phyloP scores from a whole-genome alignment of 2,888 invertebrate genomes.

The Andrena haemorrhoa region DNA sequence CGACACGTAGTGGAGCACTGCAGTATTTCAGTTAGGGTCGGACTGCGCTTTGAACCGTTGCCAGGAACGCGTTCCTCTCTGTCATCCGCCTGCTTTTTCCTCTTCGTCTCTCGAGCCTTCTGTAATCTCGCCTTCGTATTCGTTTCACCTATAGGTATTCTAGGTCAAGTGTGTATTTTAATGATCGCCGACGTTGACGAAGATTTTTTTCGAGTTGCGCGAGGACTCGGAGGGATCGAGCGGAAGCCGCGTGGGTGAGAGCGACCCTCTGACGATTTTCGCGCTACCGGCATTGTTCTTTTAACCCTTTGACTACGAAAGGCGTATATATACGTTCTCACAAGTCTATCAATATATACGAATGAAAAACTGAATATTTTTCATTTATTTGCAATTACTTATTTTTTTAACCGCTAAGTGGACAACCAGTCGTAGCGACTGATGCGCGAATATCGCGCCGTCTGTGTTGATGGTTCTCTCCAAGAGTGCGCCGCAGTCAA shows the following conservation, averaged over 20 bases:
- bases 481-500: too few species aligned
- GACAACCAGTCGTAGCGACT: too few species aligned
- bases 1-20: constrained; percentile 72
- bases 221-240: constrained; percentile 6
- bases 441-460: too few species aligned
- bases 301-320: too few species aligned
- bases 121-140: constrained; percentile 40
- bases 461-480: too few species aligned
- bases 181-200: constrained; percentile 59
- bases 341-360: too few species aligned
- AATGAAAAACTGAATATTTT: too few species aligned
- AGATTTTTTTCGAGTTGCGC: constrained; percentile 13
- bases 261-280: not conserved
- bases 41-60: constrained; percentile 77
- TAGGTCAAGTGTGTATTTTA: constrained; percentile 77
- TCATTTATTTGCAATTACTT: too few species aligned
- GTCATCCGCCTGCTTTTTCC: constrained; percentile 36
- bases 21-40: constrained; percentile 77
- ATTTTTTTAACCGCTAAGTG: too few species aligned
- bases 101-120: constrained; percentile 39
- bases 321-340: too few species aligned
- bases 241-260: not conserved
- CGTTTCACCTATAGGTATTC: constrained; percentile 61
- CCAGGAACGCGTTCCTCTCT: constrained; percentile 69
- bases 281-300: not conserved